Conservation (phyloP, 2,113 vertebrate genomes). For the Phainopepla nitens region DNA sequence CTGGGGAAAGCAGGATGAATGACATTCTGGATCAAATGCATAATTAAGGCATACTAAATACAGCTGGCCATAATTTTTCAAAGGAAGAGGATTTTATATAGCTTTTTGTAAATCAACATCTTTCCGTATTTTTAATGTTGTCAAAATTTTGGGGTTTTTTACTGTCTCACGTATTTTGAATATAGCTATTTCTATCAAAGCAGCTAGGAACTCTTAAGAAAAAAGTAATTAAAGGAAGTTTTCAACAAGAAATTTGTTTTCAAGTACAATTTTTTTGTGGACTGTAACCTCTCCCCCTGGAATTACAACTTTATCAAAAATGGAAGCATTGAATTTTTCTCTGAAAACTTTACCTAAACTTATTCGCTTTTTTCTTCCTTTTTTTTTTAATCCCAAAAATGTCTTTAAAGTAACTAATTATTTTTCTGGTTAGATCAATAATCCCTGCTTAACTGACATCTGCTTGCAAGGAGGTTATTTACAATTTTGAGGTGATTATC, state of each 20-base stretch:
- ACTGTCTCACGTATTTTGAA: neutral
- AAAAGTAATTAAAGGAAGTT: neutral
- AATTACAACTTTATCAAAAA: neutral
- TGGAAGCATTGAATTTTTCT: neutral
- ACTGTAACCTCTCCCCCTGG: neutral
- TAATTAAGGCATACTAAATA: conserved; percentile 44
- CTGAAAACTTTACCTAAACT: neutral
- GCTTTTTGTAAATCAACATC: neutral
- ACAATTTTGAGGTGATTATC: neutral
- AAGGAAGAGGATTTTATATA: conserved; percentile 15
- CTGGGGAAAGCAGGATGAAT: conserved; percentile 31
- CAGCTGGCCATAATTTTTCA: conserved; percentile 30
- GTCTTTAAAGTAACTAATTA: neutral
- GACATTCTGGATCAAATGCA: conserved; percentile 25
- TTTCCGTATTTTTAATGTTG: neutral
- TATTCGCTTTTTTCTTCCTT: neutral
- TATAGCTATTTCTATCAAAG: neutral
- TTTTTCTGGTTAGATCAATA: neutral
- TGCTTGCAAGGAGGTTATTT: neutral
- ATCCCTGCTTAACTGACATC: neutral
- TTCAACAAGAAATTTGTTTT: neutral
- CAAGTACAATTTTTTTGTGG: neutral
- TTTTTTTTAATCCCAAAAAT: neutral
- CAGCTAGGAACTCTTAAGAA: neutral
- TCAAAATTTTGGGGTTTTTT: neutral